phyloP scores from a whole-genome alignment of 2,888 invertebrate genomes.

The Cremastinae sp. region DNA sequence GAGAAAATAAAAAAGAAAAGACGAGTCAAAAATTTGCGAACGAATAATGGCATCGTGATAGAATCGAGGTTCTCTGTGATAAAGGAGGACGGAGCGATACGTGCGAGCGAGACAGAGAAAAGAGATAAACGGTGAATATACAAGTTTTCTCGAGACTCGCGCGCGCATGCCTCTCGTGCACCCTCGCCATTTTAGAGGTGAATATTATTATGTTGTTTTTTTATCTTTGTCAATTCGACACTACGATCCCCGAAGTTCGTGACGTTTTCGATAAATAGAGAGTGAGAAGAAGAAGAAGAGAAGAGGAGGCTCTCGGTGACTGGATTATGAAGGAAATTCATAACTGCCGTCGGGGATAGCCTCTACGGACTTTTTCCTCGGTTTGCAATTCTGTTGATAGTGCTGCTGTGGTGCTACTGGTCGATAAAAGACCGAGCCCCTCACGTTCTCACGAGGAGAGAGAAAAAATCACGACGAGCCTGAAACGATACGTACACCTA shows the following conservation, averaged over 20 bases:
- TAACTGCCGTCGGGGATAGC: background rate
- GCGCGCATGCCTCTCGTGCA: constrained; percentile 69
- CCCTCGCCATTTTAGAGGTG: constrained; percentile 79
- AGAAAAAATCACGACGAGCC: constrained; percentile 41
- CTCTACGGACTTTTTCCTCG: constrained; percentile 23
- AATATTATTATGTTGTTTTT: constrained; percentile 70
- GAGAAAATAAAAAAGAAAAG: constrained; percentile 27
- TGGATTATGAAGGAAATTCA: constrained; percentile 18
- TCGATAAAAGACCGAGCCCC: constrained; percentile 55
- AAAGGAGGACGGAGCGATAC: constrained; percentile 27
- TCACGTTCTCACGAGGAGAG: constrained; percentile 43
- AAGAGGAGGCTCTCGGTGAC: constrained; percentile 8
- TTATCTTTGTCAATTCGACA: constrained; percentile 30
- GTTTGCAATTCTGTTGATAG: constrained; percentile 34
- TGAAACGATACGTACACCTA: constrained; percentile 43
- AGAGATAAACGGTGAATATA: constrained; percentile 54
- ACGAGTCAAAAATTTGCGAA: constrained; percentile 2
- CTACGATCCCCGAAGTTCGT: background rate
- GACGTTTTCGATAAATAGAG: background rate
- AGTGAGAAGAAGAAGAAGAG: background rate
- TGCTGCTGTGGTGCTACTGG: constrained; percentile 51
- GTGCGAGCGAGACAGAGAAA: constrained; percentile 26
- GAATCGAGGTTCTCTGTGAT: constrained; percentile 40
- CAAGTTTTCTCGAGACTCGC: constrained; percentile 61
- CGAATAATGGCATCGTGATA: constrained; percentile 55